phyloP scores from a whole-genome alignment of 2,888 invertebrate species.

The Argyresthia goedartella region DNA sequence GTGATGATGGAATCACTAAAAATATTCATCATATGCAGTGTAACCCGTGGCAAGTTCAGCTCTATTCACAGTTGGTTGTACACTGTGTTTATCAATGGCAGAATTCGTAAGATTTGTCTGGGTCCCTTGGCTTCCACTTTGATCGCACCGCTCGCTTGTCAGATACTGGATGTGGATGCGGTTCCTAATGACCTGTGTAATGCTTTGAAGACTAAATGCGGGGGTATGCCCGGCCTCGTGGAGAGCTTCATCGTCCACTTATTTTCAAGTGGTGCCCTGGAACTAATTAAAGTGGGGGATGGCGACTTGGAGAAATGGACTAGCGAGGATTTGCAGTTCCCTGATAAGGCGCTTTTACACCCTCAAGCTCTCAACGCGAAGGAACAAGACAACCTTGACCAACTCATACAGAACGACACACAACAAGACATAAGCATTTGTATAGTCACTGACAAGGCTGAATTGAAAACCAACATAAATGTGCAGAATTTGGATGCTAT shows the following conservation, averaged over 20 bases:
- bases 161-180: constrained; percentile 70
- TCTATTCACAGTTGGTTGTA: constrained; percentile 50
- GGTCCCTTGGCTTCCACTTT: constrained; percentile 40
- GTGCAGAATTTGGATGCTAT: constrained; percentile 55
- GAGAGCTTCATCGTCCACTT: constrained; percentile 63
- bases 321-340: constrained; percentile 45
- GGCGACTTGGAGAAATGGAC: constrained; percentile 29
- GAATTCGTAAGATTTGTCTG: constrained; percentile 51
- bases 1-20: constrained; percentile 38
- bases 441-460: constrained; percentile 37
- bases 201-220: constrained; percentile 51
- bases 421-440: constrained; percentile 39
- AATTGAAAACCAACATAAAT: constrained; percentile 44
- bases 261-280: constrained; percentile 56
- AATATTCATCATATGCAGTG: constrained; percentile 41
- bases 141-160: constrained; percentile 69
- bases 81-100: constrained; percentile 41
- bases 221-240: constrained; percentile 63
- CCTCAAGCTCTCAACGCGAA: constrained; percentile 40
- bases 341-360: constrained; percentile 31
- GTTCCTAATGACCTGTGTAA: constrained; percentile 64
- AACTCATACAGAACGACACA: constrained; percentile 28
- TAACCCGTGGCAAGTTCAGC: constrained; percentile 48
- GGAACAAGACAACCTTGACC: constrained; percentile 36
- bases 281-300: constrained; percentile 33